Evolutionary conservation across 2,113 vertebrate species (phyloP).

Genomic region (Anser brachyrhynchus): DNA sequence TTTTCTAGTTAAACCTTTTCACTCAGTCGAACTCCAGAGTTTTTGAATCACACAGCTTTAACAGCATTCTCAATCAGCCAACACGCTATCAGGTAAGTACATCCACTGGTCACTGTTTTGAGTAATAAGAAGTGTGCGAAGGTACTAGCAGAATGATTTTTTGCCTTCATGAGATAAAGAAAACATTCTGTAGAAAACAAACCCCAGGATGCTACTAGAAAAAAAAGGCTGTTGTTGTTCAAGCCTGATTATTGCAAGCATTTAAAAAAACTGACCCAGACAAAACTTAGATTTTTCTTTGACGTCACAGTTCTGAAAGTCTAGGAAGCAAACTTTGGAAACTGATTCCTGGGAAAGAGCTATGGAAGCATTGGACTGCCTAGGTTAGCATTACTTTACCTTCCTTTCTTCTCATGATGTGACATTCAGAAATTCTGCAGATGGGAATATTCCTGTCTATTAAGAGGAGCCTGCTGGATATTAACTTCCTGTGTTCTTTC

Average conservation of each 20-base stretch:
- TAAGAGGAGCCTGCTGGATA: not conserved
- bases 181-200: not conserved
- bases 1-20: slow-evolving; percentile 87
- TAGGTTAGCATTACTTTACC: not conserved
- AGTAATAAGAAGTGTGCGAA: not conserved
- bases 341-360: not conserved
- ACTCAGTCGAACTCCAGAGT: slow-evolving; percentile 86
- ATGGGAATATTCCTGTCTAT: not conserved
- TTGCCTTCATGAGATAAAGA: not conserved
- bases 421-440: not conserved
- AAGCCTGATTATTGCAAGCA: not conserved
- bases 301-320: not conserved
- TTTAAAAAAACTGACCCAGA: not conserved
- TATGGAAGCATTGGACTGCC: not conserved
- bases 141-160: not conserved
- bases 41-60: slow-evolving; percentile 89
- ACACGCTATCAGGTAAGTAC: slow-evolving; percentile 87
- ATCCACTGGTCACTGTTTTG: not conserved
- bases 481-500: not conserved
- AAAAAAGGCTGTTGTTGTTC: not conserved
- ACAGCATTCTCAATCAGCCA: slow-evolving; percentile 89
- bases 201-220: not conserved
- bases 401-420: not conserved
- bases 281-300: not conserved
- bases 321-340: not conserved